Evolutionary conservation across 2,888 invertebrate genomes (phyloP).

Genomic region (Phasia obesa): DNA sequence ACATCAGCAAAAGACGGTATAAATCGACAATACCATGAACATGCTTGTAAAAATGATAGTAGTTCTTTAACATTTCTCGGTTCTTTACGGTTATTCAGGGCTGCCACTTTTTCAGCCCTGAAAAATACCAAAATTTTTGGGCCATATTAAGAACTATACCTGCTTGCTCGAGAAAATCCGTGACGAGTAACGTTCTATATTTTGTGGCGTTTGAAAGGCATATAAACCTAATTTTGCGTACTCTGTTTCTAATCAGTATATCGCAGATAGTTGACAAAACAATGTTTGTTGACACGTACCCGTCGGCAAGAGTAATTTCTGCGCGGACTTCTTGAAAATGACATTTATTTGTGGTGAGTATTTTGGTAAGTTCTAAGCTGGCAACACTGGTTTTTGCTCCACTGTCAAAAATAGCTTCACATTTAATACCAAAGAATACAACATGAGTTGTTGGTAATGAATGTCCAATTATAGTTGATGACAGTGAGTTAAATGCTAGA

Average conservation of each 20-base stretch:
- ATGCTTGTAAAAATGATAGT: constrained; percentile 73
- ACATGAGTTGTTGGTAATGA: constrained; percentile 6
- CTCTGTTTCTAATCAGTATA: constrained; percentile 5
- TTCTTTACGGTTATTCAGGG: constrained; percentile 37
- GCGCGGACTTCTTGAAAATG: constrained; percentile 40
- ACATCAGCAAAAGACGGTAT: constrained; percentile 75
- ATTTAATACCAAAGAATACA: constrained; percentile 36
- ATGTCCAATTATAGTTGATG: constrained; percentile 50
- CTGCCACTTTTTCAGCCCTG: constrained; percentile 69
- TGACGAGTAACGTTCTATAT: constrained; percentile 27
- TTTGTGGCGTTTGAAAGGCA: no score
- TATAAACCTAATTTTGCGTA: not conserved
- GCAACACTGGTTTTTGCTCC: constrained; percentile 49
- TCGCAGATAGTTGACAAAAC: constrained; percentile 24
- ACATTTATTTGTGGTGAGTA: constrained; percentile 47
- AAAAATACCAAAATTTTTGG: constrained; percentile 39
- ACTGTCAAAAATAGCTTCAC: constrained; percentile 35
- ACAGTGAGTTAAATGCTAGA: constrained; percentile 35
- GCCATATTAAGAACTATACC: constrained; percentile 47
- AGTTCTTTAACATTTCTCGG: constrained; percentile 73
- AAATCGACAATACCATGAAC: constrained; percentile 75
- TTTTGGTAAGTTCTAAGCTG: constrained; percentile 18
- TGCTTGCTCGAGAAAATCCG: constrained; percentile 46
- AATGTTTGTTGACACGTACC: not conserved
- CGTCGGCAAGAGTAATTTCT: constrained; percentile 42